Conservation (phyloP, 2,797 vertebrate species). For the Ptychadena robeensis region DNA sequence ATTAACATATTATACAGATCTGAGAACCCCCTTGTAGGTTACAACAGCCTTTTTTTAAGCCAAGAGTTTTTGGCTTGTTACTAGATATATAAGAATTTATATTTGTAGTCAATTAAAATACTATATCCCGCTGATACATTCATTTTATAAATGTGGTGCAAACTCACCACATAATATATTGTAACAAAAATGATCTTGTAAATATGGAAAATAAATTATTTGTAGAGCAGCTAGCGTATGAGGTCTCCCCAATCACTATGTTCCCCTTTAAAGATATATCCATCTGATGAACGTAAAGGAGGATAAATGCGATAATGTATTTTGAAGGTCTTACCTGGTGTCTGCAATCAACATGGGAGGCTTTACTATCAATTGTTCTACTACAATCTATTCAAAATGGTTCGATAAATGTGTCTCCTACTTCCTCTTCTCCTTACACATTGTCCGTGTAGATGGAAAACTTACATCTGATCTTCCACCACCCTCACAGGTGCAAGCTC, state of each 20-base stretch:
- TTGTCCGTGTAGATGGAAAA: no score
- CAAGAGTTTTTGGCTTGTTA: constrained; percentile 45
- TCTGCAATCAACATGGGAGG: no score
- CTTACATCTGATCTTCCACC: no score
- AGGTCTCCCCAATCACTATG: not conserved
- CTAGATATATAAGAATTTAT: constrained; percentile 48
- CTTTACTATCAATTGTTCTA: no score
- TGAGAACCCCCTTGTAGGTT: constrained; percentile 53
- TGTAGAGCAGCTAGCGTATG: not conserved
- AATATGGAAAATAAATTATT: not conserved
- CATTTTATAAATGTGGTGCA: constrained; percentile 55
- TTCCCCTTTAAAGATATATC: no score
- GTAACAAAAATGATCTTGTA: constrained; percentile 21
- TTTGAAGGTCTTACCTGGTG: no score
- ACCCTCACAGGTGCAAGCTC: no score
- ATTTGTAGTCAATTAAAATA: constrained; percentile 37
- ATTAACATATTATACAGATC: constrained; percentile 61
- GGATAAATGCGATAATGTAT: no score
- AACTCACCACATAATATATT: constrained; percentile 9
- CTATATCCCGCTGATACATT: constrained; percentile 72
- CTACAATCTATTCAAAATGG: no score
- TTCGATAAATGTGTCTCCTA: no score
- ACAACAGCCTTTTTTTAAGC: constrained; percentile 13
- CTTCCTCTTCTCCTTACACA: no score
- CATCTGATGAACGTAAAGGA: no score